These are phyloP conservation scores for Virgularia gustaviana DNA, from an alignment of 92 coral and sea anemone genomes.

Conservation along the genomic window DNA sequence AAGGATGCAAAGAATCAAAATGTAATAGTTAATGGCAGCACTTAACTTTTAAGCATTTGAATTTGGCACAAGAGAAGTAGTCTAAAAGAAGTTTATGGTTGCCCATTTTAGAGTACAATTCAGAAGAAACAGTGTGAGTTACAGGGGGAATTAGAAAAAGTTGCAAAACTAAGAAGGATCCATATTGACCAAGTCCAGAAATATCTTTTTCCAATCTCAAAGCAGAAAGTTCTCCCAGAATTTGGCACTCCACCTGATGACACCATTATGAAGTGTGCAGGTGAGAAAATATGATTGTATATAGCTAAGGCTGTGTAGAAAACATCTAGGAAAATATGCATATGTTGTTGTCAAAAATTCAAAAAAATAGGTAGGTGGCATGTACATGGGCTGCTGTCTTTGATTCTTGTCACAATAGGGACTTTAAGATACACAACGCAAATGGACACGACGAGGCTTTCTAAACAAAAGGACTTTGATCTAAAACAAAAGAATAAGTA, in stretches of 20 bases:
- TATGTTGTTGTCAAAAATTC: too few relatives aligned
- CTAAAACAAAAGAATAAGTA: too few relatives aligned
- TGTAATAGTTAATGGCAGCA: background rate
- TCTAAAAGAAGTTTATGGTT: background rate
- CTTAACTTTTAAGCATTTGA: background rate
- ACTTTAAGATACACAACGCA: too few relatives aligned
- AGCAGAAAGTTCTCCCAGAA: constrained; percentile 71
- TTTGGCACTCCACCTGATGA: constrained; percentile 86
- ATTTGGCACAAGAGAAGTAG: background rate
- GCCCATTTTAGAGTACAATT: constrained; percentile 51
- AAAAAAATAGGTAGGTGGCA: too few relatives aligned
- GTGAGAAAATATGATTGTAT: too few relatives aligned
- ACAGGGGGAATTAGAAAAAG: constrained; percentile 40
- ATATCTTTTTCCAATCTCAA: constrained; percentile 77
- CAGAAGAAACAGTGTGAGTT: constrained; percentile 59
- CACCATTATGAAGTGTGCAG: constrained; percentile 30
- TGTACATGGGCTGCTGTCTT: too few relatives aligned
- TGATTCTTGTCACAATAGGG: too few relatives aligned
- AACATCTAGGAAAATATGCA: too few relatives aligned
- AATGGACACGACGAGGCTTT: too few relatives aligned
- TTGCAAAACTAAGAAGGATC: constrained; percentile 58
- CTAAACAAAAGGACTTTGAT: too few relatives aligned
- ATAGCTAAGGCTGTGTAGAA: too few relatives aligned
- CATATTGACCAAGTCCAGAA: constrained; percentile 71
- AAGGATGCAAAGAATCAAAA: constrained; percentile 16